Conservation (phyloP, 1,140 invertebrate genomes). For the Bombyx mandarina region DNA sequence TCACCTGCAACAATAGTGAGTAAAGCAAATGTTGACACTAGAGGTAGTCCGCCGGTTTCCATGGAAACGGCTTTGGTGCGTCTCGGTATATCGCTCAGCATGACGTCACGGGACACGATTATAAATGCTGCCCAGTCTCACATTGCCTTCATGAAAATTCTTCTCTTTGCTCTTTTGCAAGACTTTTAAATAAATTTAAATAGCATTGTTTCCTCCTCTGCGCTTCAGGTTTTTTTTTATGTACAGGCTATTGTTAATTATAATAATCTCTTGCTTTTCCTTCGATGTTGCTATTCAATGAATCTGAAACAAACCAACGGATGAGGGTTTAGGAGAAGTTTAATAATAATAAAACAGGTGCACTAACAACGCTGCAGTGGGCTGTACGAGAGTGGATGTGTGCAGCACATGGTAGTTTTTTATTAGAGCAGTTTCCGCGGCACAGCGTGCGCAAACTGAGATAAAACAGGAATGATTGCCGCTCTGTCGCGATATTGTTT, state of each 20-base stretch:
- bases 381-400: conserved; percentile 7
- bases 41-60: conserved; percentile 55
- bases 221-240: no score
- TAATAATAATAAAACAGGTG: conserved; percentile 10
- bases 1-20: conserved; percentile 62
- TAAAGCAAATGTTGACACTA: conserved; percentile 58
- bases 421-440: conserved; percentile 59
- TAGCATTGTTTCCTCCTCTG: no score
- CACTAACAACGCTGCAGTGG: conserved; percentile 11
- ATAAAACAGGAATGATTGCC: conserved; percentile 67
- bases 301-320: no score
- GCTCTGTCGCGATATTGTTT: conserved; percentile 60
- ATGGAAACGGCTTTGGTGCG: conserved; percentile 39
- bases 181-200: no score
- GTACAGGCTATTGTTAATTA: no score
- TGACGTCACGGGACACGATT: conserved; percentile 34
- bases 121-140: not conserved
- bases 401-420: conserved; percentile 50
- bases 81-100: conserved; percentile 36
- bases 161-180: no score
- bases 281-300: no score
- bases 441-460: conserved; percentile 58
- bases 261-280: no score
- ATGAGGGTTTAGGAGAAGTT: no score
- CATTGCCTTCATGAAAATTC: not conserved